phyloP scores from a whole-genome alignment of 2,888 invertebrate genomes.

The Epistrophe grossulariae region DNA sequence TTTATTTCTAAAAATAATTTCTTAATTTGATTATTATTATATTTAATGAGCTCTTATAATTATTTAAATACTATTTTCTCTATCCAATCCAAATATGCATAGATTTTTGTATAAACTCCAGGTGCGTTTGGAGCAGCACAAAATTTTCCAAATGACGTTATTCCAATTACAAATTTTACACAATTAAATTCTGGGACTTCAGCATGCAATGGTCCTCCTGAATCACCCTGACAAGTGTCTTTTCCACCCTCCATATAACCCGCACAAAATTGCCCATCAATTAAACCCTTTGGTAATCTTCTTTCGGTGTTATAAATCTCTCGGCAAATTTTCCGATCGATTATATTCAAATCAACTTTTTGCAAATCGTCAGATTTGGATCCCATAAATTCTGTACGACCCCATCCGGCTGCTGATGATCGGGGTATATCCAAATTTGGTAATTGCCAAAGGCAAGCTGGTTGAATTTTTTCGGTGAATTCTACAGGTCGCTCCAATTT shows the following conservation, averaged over 20 bases:
- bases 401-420: slow-evolving; percentile 83
- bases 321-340: slow-evolving; percentile 80
- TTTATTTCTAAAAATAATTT: no score
- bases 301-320: slow-evolving; percentile 80
- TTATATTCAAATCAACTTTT: slow-evolving; percentile 82
- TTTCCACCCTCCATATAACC: slow-evolving; percentile 82
- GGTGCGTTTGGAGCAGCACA: slow-evolving; percentile 82
- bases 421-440: slow-evolving; percentile 78
- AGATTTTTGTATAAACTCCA: slow-evolving; percentile 82
- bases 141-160: slow-evolving; percentile 83
- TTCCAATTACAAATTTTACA: slow-evolving; percentile 82
- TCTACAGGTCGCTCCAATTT: slow-evolving; percentile 81
- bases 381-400: slow-evolving; percentile 81
- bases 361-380: slow-evolving; percentile 81
- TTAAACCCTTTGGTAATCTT: slow-evolving; percentile 82
- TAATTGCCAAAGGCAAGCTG: slow-evolving; percentile 83
- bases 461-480: slow-evolving; percentile 80
- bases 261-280: slow-evolving; percentile 83
- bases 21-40: not conserved
- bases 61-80: slow-evolving; percentile 80
- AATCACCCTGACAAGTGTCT: slow-evolving; percentile 83
- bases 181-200: slow-evolving; percentile 81
- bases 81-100: slow-evolving; percentile 82
- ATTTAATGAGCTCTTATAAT: no score
- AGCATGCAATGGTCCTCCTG: slow-evolving; percentile 83